A percentile compares a stretch with the other conserved stretches of the same genome.
Conservation (phyloP, 2,797 vertebrate genomes). For the Tapera naevia region DNA sequence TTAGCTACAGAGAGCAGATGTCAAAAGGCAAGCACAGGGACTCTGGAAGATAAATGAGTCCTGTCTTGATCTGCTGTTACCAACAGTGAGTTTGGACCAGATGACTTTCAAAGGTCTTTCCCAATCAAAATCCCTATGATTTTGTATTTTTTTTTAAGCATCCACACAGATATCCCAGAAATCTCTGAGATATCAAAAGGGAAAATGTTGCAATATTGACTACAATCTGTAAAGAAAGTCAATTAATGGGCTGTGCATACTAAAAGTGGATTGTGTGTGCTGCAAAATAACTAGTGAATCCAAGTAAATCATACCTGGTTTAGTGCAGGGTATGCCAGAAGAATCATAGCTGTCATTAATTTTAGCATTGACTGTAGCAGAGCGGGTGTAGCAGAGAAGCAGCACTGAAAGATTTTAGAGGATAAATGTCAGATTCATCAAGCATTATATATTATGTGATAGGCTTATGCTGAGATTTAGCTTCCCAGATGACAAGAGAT, state of each 20-base stretch:
- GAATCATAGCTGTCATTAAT: neutral
- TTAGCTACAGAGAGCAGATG: neutral
- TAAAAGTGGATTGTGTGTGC: neutral
- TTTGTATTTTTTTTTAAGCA: neutral
- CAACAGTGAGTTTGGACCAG: neutral
- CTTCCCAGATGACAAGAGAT: neutral
- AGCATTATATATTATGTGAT: constrained; percentile 2
- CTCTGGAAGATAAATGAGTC: neutral
- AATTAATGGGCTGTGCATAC: neutral
- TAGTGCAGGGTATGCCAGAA: neutral
- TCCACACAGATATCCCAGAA: neutral
- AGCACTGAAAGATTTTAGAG: constrained; percentile 28
- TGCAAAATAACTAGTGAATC: neutral
- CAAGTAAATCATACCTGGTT: neutral
- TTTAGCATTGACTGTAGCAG: neutral
- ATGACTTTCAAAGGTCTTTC: neutral
- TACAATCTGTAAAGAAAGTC: neutral
- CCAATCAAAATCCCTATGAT: neutral
- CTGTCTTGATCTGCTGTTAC: neutral
- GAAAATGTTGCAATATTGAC: neutral
- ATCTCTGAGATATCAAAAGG: neutral
- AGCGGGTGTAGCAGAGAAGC: neutral
- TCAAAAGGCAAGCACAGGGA: neutral
- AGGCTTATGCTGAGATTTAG: constrained; percentile 43
- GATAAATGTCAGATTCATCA: constrained; percentile 42